phyloP scores from a whole-genome alignment of 2,113 vertebrate species.

The Rhombomys opimus region DNA sequence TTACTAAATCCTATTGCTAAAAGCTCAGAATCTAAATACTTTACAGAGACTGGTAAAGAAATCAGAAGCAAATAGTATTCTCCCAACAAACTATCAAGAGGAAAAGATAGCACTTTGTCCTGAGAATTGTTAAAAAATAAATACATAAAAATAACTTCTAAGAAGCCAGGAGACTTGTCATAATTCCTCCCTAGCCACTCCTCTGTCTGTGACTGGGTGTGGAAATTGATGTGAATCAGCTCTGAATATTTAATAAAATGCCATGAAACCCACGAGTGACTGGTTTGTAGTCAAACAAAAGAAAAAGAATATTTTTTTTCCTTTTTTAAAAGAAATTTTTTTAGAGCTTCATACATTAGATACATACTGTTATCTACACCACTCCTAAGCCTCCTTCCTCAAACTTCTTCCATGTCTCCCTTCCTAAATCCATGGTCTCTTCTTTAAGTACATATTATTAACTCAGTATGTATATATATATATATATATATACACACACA shows the following conservation, averaged over 20 bases:
- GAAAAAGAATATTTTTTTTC: not conserved
- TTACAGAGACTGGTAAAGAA: not conserved
- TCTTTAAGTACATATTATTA: not conserved
- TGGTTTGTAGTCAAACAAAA: not conserved
- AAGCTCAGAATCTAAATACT: conserved; percentile 25
- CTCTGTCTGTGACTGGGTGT: not conserved
- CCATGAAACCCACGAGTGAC: not conserved
- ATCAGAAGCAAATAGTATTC: not conserved
- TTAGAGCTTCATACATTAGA: not conserved
- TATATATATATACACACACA: no score
- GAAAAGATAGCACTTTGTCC: not conserved
- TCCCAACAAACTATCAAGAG: not conserved
- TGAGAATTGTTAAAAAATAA: not conserved
- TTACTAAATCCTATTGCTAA: conserved; percentile 35
- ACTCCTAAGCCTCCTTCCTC: not conserved
- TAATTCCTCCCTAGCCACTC: not conserved
- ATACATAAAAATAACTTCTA: not conserved
- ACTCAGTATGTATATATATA: no score
- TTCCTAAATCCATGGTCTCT: not conserved
- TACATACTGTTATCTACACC: not conserved
- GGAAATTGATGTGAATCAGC: not conserved
- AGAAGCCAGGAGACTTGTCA: not conserved
- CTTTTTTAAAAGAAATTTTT: no score
- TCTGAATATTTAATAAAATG: not conserved
- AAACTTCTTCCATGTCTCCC: not conserved